Evolutionary conservation across 1,140 invertebrate genomes (phyloP), one percentile per base, ranked within the genome.

Genomic region (Lepidurus packardi): DNA sequence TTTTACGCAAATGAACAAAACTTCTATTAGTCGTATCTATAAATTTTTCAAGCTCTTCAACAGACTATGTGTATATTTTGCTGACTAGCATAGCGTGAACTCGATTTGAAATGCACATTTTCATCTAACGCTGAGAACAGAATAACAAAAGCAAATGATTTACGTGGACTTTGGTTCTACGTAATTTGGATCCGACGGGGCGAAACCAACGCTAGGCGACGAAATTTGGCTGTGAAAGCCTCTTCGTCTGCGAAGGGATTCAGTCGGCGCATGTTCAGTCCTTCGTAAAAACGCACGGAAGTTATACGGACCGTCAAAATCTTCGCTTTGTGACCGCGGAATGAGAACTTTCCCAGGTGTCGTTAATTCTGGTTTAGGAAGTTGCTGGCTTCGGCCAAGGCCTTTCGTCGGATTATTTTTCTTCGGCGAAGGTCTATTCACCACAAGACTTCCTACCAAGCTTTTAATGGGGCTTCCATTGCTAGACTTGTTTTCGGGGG

Each of bases 191-290:
- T 13, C 21, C 6, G 53, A 13, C 16, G 53, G 53, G 16, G 53
- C 6, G 53, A 21, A 13, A 65, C 21, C 53, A 13, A 21, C 13
- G 53, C 21, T 65, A 13, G 53, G 53, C 16, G 53, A n/a, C 16
- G n/a, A n/a, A 65, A 5, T 21, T 16, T 76, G 74, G 11, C 74
- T 77, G 13, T 43, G 75, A 77, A 53, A 25, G n/a, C 88, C 88
- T 83, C 89, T 90, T n/a, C 89, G 85, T 82, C 90, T 90, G n/a
- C 91, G 85, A 16, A 92, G 83, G 42, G 91, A 92, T 81, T 91
- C 90, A 0, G 91, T 92, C 0, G 91, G 91, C 7, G 90, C 88
- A 80, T 88, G 87, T 77, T 90, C 86, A 1, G 91, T 91, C 11
- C 90, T 90, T 77, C 90, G 85, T 8, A 92, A 82, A 8, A 92